phyloP scores from a whole-genome alignment of 2,113 vertebrate genomes.

The Isurus oxyrinchus region DNA sequence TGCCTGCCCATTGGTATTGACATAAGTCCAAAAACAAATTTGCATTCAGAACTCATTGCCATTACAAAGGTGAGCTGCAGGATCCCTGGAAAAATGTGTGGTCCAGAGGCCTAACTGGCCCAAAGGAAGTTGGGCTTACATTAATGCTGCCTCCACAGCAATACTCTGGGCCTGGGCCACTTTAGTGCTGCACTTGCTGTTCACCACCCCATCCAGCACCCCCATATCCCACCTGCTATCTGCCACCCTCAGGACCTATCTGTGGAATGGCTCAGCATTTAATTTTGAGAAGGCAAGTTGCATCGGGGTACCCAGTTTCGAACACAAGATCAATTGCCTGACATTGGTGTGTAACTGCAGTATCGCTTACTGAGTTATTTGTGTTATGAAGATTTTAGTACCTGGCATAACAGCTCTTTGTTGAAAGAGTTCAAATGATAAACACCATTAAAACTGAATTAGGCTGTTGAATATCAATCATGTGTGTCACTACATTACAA shows the following conservation, averaged over 20 bases:
- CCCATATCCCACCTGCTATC: background rate
- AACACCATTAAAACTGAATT: background rate
- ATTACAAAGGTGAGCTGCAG: background rate
- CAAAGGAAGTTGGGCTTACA: background rate
- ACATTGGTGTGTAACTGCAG: background rate
- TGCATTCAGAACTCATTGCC: background rate
- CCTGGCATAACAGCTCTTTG: background rate
- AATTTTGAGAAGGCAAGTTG: background rate
- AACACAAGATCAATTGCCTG: background rate
- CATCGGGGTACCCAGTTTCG: background rate
- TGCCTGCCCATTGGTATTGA: background rate
- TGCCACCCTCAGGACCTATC: background rate
- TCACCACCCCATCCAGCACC: background rate
- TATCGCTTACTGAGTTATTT: background rate
- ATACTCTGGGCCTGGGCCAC: too few relatives aligned
- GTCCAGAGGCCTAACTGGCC: background rate
- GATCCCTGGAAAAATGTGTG: background rate
- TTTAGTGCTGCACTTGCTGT: background rate
- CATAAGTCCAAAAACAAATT: background rate
- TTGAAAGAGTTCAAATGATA: background rate
- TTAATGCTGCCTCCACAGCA: background rate
- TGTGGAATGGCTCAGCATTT: background rate
- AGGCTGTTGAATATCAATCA: background rate
- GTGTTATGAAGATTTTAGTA: background rate
- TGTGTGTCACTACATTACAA: background rate